Conservation (phyloP, 2,888 invertebrate species). For the Marronus borbonicus region DNA sequence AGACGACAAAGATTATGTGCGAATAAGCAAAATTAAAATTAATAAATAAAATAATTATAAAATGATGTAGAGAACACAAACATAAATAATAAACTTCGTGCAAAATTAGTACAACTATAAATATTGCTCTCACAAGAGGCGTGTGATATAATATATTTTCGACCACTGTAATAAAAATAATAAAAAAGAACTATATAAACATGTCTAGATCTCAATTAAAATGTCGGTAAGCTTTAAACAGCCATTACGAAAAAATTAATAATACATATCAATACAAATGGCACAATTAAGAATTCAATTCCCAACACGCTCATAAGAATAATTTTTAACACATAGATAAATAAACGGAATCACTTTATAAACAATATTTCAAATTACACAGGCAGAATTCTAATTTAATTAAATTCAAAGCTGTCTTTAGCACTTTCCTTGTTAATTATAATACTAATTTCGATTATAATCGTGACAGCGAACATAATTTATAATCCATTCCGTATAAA, state of each 20-base stretch:
- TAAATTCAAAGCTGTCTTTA: conserved; percentile 14
- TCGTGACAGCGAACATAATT: conserved; percentile 40
- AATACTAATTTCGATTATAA: conserved; percentile 41
- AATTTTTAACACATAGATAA: neutral
- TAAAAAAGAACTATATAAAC: too few species aligned
- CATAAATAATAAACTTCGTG: too few species aligned
- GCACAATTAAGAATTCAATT: neutral
- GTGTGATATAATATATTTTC: too few species aligned
- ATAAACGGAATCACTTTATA: neutral
- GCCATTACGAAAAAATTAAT: neutral
- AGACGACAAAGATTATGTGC: too few species aligned
- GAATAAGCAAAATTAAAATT: too few species aligned
- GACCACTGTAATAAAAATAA: too few species aligned
- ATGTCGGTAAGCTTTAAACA: neutral
- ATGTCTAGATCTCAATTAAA: too few species aligned
- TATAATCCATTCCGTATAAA: conserved; percentile 33
- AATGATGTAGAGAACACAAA: too few species aligned
- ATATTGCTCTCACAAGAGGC: too few species aligned
- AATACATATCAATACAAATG: neutral
- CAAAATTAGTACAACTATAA: too few species aligned
- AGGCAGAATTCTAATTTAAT: conserved; percentile 11
- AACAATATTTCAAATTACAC: neutral
- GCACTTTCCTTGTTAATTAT: conserved; percentile 30
- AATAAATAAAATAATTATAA: too few species aligned
- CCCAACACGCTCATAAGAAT: neutral